Percentiles rank a stretch among this genome's conserved stretches.
Evolutionary conservation across 2,888 invertebrate genomes (phyloP).

Genomic region (Neoascia interrupta): DNA sequence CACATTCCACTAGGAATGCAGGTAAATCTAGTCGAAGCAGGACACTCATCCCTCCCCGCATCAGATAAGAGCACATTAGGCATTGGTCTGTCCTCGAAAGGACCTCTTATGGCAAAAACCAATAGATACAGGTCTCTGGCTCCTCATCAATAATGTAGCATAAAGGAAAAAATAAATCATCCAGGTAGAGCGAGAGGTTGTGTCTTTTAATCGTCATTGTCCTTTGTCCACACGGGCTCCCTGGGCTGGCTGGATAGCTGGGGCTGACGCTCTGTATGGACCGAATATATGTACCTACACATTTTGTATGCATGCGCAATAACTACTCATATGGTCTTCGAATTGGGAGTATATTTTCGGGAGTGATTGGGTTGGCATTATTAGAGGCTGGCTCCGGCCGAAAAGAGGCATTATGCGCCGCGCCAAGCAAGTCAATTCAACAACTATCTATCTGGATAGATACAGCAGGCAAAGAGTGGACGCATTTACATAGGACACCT

Average conservation of each 20-base stretch:
- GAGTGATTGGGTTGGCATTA: constrained; percentile 69
- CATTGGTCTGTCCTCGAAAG: no score
- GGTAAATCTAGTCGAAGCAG: not conserved
- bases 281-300: constrained; percentile 36
- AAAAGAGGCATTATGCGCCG: constrained; percentile 62
- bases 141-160: constrained; percentile 28
- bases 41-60: not conserved
- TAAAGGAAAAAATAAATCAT: constrained; percentile 40
- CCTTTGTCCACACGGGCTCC: constrained; percentile 67
- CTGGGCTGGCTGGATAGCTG: no score
- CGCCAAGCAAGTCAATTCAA: constrained; percentile 56
- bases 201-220: constrained; percentile 55
- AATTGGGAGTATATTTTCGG: constrained; percentile 69
- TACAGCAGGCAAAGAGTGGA: constrained; percentile 48
- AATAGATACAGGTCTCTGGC: not conserved
- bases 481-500: constrained; percentile 33
- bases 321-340: constrained; percentile 68
- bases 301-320: constrained; percentile 69
- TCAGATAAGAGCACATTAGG: no score
- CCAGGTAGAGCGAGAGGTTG: constrained; percentile 41
- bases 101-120: no score
- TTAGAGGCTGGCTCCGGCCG: constrained; percentile 66
- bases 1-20: constrained; percentile 2
- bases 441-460: constrained; percentile 42
- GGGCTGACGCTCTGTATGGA: constrained; percentile 34